These are phyloP conservation scores for Sicus ferrugineus DNA, from an alignment of 2,888 invertebrate genomes.

Conservation along the genomic window DNA sequence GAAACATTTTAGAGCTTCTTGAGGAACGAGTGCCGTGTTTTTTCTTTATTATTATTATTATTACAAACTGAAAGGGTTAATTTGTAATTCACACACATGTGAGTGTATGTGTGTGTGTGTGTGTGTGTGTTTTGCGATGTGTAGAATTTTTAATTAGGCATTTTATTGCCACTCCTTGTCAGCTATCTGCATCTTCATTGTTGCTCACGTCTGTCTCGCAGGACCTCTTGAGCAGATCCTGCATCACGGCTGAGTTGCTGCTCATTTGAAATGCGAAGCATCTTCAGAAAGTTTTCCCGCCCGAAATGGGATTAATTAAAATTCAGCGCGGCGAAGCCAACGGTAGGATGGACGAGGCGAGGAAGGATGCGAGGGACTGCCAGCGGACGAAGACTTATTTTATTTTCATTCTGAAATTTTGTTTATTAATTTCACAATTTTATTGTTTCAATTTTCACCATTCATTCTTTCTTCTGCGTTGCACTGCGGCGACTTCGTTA, in stretches of 20 bases:
- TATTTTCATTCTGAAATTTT: background rate
- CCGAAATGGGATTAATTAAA: constrained; percentile 58
- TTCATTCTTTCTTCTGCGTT: background rate
- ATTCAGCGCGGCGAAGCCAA: constrained; percentile 26
- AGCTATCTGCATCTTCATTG: background rate
- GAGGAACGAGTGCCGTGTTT: background rate
- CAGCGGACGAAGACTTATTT: background rate
- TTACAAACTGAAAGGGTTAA: constrained; percentile 23
- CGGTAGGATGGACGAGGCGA: background rate
- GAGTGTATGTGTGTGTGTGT: constrained; percentile 26
- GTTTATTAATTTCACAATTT: background rate
- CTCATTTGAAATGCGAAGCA: constrained; percentile 44
- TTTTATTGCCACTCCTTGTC: constrained; percentile 47
- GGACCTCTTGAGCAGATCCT: constrained; percentile 1
- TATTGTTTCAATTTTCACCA: background rate
- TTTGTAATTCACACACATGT: constrained; percentile 15
- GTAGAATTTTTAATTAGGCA: constrained; percentile 53
- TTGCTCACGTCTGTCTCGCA: background rate
- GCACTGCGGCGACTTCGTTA: background rate
- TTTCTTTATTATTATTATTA: constrained; percentile 20
- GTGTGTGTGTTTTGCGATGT: constrained; percentile 34
- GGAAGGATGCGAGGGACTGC: background rate
- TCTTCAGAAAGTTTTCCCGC: constrained; percentile 33
- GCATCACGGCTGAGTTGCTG: constrained; percentile 28
- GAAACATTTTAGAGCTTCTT: background rate